phyloP scores from a whole-genome alignment of 1,140 invertebrate species.

The Asbolus verrucosus region DNA sequence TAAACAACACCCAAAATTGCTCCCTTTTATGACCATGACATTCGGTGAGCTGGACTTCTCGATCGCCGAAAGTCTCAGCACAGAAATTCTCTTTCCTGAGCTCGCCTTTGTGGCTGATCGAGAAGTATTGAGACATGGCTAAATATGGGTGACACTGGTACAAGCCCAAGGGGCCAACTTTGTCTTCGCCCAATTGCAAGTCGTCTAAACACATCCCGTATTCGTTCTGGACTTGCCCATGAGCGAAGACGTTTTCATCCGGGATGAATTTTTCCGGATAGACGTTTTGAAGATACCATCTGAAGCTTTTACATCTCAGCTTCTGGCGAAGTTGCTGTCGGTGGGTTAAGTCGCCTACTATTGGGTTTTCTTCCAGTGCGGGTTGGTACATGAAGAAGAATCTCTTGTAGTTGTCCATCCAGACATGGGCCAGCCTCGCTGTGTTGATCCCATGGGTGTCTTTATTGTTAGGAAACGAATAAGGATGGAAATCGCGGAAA shows the following conservation, averaged over 20 bases:
- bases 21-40: conserved; percentile 69
- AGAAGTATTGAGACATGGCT: conserved; percentile 78
- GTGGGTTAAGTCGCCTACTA: conserved; percentile 79
- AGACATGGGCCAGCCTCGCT: conserved; percentile 90
- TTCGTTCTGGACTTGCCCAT: conserved; percentile 71
- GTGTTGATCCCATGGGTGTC: conserved; percentile 96
- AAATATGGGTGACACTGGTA: conserved; percentile 81
- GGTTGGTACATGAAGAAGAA: conserved; percentile 64
- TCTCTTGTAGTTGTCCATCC: conserved; percentile 92
- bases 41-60: conserved; percentile 68
- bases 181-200: conserved; percentile 79
- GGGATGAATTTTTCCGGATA: conserved; percentile 90
- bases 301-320: conserved; percentile 82
- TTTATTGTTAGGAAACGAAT: conserved; percentile 87
- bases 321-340: conserved; percentile 78
- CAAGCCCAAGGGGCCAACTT: conserved; percentile 76
- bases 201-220: conserved; percentile 82
- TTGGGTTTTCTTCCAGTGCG: conserved; percentile 64
- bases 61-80: conserved; percentile 66
- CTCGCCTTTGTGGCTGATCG: conserved; percentile 77
- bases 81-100: conserved; percentile 83
- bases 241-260: conserved; percentile 82
- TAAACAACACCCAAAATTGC: conserved; percentile 70
- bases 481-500: conserved; percentile 93
- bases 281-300: conserved; percentile 84